Percentiles rank a stretch among this genome's conserved stretches.
These are phyloP conservation scores for Euplexia lucipara DNA, from an alignment of 2,888 invertebrate genomes.

Conservation along the genomic window DNA sequence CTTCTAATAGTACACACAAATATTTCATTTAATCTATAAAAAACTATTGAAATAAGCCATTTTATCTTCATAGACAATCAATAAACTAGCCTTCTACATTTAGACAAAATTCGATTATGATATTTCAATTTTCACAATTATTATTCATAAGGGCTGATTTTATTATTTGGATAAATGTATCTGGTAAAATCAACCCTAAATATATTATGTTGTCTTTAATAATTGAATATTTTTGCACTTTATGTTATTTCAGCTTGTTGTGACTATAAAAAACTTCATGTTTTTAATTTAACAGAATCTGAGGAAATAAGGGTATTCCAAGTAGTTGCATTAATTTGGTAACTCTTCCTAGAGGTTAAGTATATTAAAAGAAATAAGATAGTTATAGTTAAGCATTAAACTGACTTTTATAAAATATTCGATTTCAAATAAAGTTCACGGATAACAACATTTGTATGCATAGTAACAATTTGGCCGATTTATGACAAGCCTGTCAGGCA, in stretches of 20 bases:
- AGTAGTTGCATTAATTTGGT: slow-evolving; percentile 39
- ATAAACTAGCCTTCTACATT: slow-evolving; percentile 7
- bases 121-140: slow-evolving; percentile 39
- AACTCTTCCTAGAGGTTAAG: slow-evolving; percentile 53
- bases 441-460: slow-evolving; percentile 23
- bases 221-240: no score
- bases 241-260: background rate
- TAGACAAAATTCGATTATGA: slow-evolving; percentile 32
- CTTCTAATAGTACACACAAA: slow-evolving; percentile 32
- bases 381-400: slow-evolving; percentile 40
- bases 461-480: slow-evolving; percentile 6
- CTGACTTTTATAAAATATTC: slow-evolving; percentile 29
- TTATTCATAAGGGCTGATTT: background rate
- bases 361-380: slow-evolving; percentile 46
- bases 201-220: no score
- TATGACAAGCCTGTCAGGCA: background rate
- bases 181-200: no score
- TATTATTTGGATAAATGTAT: no score
- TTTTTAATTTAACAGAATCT: slow-evolving; percentile 38
- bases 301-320: slow-evolving; percentile 47
- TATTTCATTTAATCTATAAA: slow-evolving; percentile 28
- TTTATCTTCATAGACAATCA: slow-evolving; percentile 40
- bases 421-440: slow-evolving; percentile 23
- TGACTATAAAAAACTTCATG: slow-evolving; percentile 17
- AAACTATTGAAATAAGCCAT: slow-evolving; percentile 3